A percentile compares a stretch with the other conserved stretches of the same genome.
Evolutionary conservation across 2,113 vertebrate species (phyloP).

Genomic region (Stigmatopora nigra): DNA sequence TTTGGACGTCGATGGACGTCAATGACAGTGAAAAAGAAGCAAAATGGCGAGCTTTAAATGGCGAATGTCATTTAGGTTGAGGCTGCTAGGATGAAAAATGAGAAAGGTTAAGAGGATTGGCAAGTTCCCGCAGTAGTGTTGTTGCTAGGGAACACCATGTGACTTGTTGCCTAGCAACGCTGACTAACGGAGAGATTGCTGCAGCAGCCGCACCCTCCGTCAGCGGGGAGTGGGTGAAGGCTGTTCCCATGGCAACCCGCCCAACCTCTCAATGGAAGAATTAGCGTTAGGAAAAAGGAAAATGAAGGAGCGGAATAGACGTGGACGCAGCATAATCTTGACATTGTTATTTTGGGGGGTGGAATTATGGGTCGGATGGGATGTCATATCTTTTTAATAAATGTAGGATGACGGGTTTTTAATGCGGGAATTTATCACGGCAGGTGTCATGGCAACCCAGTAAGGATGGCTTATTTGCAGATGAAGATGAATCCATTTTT

Average conservation of each 20-base stretch:
- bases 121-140: constrained; percentile 70
- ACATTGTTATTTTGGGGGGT: constrained; percentile 20
- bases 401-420: constrained; percentile 35
- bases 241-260: constrained; percentile 70
- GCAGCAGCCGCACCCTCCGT: constrained; percentile 67
- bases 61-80: constrained; percentile 37
- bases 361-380: constrained; percentile 21
- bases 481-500: constrained; percentile 33
- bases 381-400: constrained; percentile 45
- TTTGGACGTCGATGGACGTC: no score
- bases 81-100: constrained; percentile 52
- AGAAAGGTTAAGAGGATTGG: constrained; percentile 71
- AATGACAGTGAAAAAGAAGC: background rate
- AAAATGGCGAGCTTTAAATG: constrained; percentile 17
- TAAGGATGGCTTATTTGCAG: constrained; percentile 47
- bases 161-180: constrained; percentile 74
- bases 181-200: constrained; percentile 68
- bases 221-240: constrained; percentile 68
- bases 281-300: constrained; percentile 37
- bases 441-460: constrained; percentile 54
- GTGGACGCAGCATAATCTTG: constrained; percentile 7
- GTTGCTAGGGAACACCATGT: constrained; percentile 76
- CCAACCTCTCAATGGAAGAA: constrained; percentile 62
- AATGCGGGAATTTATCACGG: no score
- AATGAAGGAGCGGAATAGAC: constrained; percentile 10